Percentiles rank a stretch among this genome's conserved stretches.
phyloP scores from a whole-genome alignment of 2,888 invertebrate genomes.

The Eupithecia dodoneata region DNA sequence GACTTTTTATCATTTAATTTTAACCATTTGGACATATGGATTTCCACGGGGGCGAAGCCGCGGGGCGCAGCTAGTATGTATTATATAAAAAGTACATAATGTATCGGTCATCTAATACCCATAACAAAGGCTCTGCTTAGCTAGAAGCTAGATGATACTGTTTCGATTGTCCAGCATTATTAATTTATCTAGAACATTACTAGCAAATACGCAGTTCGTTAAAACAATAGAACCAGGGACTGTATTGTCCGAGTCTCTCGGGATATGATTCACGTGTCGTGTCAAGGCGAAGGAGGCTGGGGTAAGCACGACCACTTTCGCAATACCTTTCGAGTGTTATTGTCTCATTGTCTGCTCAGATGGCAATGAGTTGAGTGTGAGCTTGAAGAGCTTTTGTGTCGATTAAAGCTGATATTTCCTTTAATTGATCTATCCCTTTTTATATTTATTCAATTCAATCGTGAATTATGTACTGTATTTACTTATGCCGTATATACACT shows the following conservation, averaged over 20 bases:
- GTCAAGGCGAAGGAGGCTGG: constrained; percentile 58
- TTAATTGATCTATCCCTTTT: background rate
- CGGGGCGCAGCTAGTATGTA: too few species aligned
- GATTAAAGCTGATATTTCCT: background rate
- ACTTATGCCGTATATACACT: background rate
- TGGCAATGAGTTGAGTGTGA: constrained; percentile 7
- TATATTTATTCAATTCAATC: background rate
- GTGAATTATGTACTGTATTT: background rate
- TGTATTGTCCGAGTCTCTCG: constrained; percentile 33
- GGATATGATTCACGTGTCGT: constrained; percentile 54
- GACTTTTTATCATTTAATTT: too few species aligned
- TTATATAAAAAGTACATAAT: too few species aligned
- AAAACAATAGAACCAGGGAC: constrained; percentile 22
- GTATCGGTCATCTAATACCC: too few species aligned
- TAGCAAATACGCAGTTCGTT: constrained; percentile 23
- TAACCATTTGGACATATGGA: too few species aligned
- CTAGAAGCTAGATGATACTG: too few species aligned
- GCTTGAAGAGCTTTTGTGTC: constrained; percentile 6
- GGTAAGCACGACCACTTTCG: constrained; percentile 58
- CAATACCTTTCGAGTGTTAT: constrained; percentile 50
- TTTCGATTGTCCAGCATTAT: background rate
- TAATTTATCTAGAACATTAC: background rate
- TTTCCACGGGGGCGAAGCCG: too few species aligned
- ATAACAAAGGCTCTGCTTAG: too few species aligned
- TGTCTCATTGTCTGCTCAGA: background rate